Conservation (phyloP, 2,888 invertebrate species). For the Apamea sordens region DNA sequence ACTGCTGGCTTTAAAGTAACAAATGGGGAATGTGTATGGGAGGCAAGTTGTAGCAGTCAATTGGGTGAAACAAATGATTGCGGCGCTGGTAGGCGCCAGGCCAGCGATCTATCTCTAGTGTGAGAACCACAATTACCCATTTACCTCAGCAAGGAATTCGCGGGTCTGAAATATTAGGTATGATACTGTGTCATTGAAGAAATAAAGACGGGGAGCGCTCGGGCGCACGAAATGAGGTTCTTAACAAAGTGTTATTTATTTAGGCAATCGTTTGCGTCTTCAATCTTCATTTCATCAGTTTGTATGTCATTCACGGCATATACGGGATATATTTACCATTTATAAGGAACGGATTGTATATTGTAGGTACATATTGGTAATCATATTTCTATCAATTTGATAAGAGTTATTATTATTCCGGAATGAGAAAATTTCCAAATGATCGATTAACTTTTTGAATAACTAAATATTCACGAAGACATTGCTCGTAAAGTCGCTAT, state of each 20-base stretch:
- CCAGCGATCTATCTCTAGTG: conserved; percentile 52
- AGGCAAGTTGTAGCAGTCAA: conserved; percentile 58
- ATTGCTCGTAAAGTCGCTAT: background rate
- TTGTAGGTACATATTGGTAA: background rate
- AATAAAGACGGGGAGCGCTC: conserved; percentile 37
- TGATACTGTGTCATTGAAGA: conserved; percentile 54
- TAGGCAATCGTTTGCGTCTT: conserved; percentile 32
- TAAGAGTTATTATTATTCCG: background rate
- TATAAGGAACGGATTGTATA: background rate
- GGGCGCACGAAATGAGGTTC: conserved; percentile 34
- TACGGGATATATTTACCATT: background rate
- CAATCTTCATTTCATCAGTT: conserved; percentile 46
- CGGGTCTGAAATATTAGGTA: conserved; percentile 59
- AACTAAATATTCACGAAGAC: background rate
- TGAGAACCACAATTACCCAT: conserved; percentile 63
- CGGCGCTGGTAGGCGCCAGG: conserved; percentile 44
- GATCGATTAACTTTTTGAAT: conserved; percentile 5
- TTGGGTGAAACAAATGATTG: conserved; percentile 63
- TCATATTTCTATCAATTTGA: background rate
- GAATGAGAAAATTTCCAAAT: background rate
- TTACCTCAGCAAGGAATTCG: conserved; percentile 60
- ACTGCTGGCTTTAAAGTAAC: conserved; percentile 43
- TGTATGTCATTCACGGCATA: conserved; percentile 19
- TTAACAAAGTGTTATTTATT: conserved; percentile 56
- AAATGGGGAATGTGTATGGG: conserved; percentile 53